phyloP scores from a whole-genome alignment of 2,113 vertebrate genomes.

The Megaleporinus macrocephalus region DNA sequence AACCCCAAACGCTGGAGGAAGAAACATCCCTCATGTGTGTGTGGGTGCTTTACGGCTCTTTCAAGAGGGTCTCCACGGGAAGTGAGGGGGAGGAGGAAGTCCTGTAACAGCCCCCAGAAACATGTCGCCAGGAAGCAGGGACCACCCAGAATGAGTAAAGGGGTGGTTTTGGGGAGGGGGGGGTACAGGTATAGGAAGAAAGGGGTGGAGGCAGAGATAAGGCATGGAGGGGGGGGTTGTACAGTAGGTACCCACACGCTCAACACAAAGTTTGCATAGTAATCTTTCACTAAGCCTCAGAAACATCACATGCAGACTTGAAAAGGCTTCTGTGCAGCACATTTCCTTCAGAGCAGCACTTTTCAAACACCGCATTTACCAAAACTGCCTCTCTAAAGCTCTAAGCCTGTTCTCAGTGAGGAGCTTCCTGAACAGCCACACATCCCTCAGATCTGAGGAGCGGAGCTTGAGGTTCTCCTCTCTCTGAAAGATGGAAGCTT shows the following conservation, averaged over 20 bases:
- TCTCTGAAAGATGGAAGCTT: too few species aligned
- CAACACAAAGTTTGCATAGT: neutral
- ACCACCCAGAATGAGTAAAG: slow-evolving; percentile 77
- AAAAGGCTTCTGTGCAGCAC: too few species aligned
- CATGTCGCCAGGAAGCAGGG: slow-evolving; percentile 67
- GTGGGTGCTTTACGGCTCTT: slow-evolving; percentile 62
- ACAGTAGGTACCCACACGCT: neutral
- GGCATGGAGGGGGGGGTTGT: neutral
- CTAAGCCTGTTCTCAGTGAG: too few species aligned
- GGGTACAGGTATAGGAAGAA: slow-evolving; percentile 44
- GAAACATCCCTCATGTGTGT: slow-evolving; percentile 55
- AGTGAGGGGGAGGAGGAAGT: slow-evolving; percentile 69
- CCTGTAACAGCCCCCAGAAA: slow-evolving; percentile 69
- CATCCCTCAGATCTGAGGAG: too few species aligned
- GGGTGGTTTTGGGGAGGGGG: slow-evolving; percentile 46
- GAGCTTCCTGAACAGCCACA: too few species aligned
- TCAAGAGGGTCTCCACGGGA: slow-evolving; percentile 62
- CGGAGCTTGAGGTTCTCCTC: too few species aligned
- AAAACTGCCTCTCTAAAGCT: too few species aligned
- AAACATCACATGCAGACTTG: too few species aligned
- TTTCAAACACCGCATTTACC: too few species aligned
- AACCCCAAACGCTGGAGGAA: slow-evolving; percentile 58
- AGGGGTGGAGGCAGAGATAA: slow-evolving; percentile 30
- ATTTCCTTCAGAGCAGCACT: too few species aligned
- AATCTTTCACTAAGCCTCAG: too few species aligned